Conservation (phyloP, 2,113 vertebrate genomes). For the Dasyornis broadbenti region DNA sequence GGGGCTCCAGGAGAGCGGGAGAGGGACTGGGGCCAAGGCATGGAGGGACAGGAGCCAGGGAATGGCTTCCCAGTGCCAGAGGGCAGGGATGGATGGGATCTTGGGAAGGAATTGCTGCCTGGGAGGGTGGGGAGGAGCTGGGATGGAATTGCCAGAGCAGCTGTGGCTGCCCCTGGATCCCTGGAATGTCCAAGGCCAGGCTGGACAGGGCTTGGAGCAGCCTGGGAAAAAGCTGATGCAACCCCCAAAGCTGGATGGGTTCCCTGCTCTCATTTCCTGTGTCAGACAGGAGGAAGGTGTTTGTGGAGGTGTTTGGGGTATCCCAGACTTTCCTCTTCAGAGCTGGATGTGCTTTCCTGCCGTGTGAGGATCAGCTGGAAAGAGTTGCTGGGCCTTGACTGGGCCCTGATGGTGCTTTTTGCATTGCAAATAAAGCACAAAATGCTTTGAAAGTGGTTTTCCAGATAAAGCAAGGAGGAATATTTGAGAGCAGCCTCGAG, state of each 20-base stretch:
- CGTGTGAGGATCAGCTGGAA: fast-evolving
- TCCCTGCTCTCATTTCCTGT: not conserved
- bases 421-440: not conserved
- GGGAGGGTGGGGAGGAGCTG: too few species aligned
- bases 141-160: too few species aligned
- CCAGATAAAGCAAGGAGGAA: not conserved
- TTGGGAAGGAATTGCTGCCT: too few species aligned
- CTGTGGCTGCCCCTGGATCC: too few species aligned
- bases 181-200: not conserved
- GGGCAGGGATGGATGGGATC: too few species aligned
- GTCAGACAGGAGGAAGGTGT: not conserved
- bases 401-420: not conserved
- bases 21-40: too few species aligned
- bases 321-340: not conserved
- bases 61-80: too few species aligned
- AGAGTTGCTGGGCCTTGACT: not conserved
- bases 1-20: too few species aligned
- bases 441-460: not conserved
- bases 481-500: not conserved
- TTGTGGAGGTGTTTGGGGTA: not conserved
- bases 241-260: not conserved
- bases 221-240: not conserved
- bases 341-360: not conserved
- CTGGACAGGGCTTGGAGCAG: not conserved
- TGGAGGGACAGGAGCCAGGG: too few species aligned